Evolutionary conservation across 2,888 invertebrate species (phyloP).

Genomic region (Seladonia tumulorum): DNA sequence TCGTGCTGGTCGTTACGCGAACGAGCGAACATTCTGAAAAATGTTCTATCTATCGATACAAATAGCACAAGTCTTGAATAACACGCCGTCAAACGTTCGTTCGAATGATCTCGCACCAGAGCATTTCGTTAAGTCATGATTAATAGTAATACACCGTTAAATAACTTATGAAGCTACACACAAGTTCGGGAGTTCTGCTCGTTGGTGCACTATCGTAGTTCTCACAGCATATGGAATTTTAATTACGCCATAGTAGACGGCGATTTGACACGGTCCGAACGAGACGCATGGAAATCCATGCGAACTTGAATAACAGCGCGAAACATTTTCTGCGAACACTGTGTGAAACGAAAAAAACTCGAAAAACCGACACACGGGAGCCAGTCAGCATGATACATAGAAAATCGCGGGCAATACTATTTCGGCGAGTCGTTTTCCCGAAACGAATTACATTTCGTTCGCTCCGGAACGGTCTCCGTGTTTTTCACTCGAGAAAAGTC

Average conservation of each 20-base stretch:
- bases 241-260: slow-evolving; percentile 38
- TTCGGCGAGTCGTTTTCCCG: slow-evolving; percentile 15
- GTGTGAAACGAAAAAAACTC: slow-evolving; percentile 6
- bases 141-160: slow-evolving; percentile 25
- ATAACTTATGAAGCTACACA: slow-evolving; percentile 29
- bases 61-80: slow-evolving; percentile 43
- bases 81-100: slow-evolving; percentile 42
- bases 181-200: slow-evolving; percentile 22
- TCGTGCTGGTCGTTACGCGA: slow-evolving; percentile 8
- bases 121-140: slow-evolving; percentile 37
- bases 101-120: slow-evolving; percentile 36
- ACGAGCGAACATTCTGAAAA: slow-evolving; percentile 29
- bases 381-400: slow-evolving; percentile 39
- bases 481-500: slow-evolving; percentile 16
- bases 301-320: slow-evolving; percentile 30
- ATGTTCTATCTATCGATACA: slow-evolving; percentile 41
- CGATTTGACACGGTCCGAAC: slow-evolving; percentile 23
- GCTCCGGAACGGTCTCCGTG: not conserved
- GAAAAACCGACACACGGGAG: slow-evolving; percentile 14
- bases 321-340: slow-evolving; percentile 34
- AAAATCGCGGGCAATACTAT: slow-evolving; percentile 19
- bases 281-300: slow-evolving; percentile 22
- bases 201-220: slow-evolving; percentile 25
- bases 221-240: slow-evolving; percentile 60
- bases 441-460: slow-evolving; percentile 25